Evolutionary conservation across 2,888 invertebrate species (phyloP), one percentile per base, ranked within the genome.

Genomic region (Cancer borealis): DNA sequence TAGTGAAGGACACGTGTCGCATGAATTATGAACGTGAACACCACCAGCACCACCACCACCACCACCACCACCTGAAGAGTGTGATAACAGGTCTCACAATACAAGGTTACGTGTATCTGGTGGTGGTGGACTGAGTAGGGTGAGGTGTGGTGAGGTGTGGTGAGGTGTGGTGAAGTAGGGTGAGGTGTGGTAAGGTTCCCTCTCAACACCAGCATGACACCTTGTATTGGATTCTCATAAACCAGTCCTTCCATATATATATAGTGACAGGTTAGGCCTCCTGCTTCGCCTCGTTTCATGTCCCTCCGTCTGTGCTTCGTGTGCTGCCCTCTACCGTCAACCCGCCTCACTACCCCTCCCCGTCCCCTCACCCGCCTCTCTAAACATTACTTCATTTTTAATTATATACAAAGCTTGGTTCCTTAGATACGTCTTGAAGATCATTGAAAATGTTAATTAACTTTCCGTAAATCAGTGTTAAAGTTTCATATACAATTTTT

Each of bases 171-270:
- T 39, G 39, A 12, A 5, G 30, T 30, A 12, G 30, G 10, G 79
- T 6, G 79, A 12, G 10, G 79, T 17, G 79, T 79, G 30, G 14
- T 30, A 79, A 30, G 30, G 30, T 30, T 79, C 21, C 79, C 10
- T 30, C 79, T 12, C 14, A 6, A n/a, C 79, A 8, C 79, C 26
- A 12, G 30, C 30, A 26, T 12, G 30, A 30, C 30, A 79, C 26
- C 79, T 30, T 26, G 30, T 30, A 79, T 79, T 79, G 79, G 79
- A 79, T 79, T 30, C 79, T 79, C 79, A 79, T 79, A 79, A 30
- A 79, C 79, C 79, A 30, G 30, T 79, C 30, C 79, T 14, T 79
- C 30, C 79, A 8, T 39, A 39, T 39, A 39, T 39, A 2, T 39
- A 39, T 5, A 12, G 79, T 79, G 79, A 79, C 6, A 2, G 12